Percentiles rank a stretch among this genome's conserved stretches.
phyloP scores from a whole-genome alignment of 92 coral and sea anemone species.

The Montipora capitata region DNA sequence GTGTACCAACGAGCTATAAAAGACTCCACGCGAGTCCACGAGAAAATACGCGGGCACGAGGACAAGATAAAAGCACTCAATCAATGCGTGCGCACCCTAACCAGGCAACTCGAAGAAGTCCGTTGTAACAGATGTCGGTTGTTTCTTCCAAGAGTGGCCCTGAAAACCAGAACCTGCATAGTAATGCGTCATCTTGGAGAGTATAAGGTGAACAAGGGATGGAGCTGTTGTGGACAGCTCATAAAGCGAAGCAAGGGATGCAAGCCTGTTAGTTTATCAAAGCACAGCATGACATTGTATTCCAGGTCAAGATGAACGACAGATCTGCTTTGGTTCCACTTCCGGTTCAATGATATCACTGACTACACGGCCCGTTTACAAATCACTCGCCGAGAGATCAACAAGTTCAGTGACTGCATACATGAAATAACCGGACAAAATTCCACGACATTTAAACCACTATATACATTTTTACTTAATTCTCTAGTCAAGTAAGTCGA shows the following conservation, averaged over 20 bases:
- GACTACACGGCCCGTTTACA: no score
- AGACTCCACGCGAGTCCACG: slow-evolving; percentile 81
- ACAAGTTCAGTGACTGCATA: no score
- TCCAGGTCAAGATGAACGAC: slow-evolving; percentile 27
- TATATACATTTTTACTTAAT: no score
- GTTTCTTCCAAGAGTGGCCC: slow-evolving; percentile 94
- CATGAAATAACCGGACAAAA: no score
- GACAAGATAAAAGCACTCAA: slow-evolving; percentile 87
- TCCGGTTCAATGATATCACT: no score
- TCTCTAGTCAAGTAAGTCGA: no score
- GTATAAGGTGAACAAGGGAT: slow-evolving; percentile 84
- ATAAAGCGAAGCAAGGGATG: slow-evolving; percentile 93
- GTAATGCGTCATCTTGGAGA: slow-evolving; percentile 92
- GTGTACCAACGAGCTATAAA: slow-evolving; percentile 88
- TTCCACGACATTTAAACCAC: no score
- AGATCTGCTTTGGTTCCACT: no score
- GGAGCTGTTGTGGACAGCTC: slow-evolving; percentile 97
- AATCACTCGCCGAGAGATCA: no score
- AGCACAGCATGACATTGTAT: slow-evolving; percentile 74
- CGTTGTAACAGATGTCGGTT: slow-evolving; percentile 91
- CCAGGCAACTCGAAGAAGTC: slow-evolving; percentile 97
- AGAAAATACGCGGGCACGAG: slow-evolving; percentile 76
- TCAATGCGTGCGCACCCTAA: slow-evolving; percentile 93
- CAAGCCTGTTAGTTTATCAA: slow-evolving; percentile 85
- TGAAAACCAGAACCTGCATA: slow-evolving; percentile 95